Percentiles rank a stretch among this genome's conserved stretches.
Conservation (phyloP, 2,888 invertebrate species). For the Macropis europaea region DNA sequence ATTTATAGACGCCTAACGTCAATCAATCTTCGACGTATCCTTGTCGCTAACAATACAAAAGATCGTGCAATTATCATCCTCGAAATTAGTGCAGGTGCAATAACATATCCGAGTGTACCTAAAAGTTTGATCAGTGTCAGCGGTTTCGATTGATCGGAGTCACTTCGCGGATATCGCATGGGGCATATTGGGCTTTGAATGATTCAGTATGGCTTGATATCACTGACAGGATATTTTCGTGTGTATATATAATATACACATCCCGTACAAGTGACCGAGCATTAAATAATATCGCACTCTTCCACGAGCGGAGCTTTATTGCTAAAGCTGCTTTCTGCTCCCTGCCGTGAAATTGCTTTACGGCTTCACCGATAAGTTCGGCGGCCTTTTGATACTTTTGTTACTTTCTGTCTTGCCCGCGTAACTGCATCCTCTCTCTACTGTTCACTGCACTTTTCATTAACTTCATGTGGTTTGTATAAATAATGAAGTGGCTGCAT, state of each 20-base stretch:
- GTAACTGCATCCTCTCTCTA: not conserved
- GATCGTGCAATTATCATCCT: not conserved
- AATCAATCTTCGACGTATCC: no score
- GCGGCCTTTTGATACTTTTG: conserved; percentile 55
- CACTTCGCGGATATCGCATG: not conserved
- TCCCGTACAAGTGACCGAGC: conserved; percentile 50
- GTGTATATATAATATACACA: not conserved
- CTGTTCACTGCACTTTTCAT: conserved; percentile 17
- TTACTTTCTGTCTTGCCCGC: conserved; percentile 32
- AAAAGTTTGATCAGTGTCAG: conserved; percentile 39
- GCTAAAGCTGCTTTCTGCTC: conserved; percentile 59
- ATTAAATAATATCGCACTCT: conserved; percentile 61
- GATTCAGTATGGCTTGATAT: not conserved
- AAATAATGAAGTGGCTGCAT: conserved; percentile 10
- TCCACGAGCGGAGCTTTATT: conserved; percentile 45
- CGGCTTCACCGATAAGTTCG: conserved; percentile 47
- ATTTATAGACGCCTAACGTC: no score
- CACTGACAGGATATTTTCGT: not conserved
- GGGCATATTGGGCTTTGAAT: not conserved
- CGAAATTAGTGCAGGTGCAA: not conserved
- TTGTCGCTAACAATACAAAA: no score
- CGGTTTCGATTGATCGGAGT: conserved; percentile 20
- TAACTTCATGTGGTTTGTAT: not conserved
- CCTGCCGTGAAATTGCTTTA: conserved; percentile 61
- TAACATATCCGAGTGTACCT: conserved; percentile 23